Conservation (phyloP, 2,888 invertebrate species). For the Carabus problematicus region DNA sequence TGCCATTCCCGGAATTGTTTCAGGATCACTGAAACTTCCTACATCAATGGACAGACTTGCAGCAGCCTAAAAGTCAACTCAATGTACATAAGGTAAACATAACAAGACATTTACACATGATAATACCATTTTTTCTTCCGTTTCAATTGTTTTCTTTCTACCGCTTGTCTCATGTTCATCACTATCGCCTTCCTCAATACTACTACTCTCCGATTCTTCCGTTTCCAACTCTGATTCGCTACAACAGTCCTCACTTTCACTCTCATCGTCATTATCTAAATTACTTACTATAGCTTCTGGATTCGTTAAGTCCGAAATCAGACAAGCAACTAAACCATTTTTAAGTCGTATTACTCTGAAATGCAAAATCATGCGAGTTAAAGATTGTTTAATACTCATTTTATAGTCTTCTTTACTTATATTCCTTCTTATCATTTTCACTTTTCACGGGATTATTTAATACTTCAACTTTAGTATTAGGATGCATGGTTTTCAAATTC, state of each 20-base stretch:
- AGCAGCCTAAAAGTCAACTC: slow-evolving; percentile 65
- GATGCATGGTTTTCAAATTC: slow-evolving; percentile 18
- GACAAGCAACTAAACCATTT: slow-evolving; percentile 75
- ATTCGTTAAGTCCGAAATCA: slow-evolving; percentile 70
- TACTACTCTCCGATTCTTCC: slow-evolving; percentile 49
- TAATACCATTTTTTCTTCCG: slow-evolving; percentile 55
- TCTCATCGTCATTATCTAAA: slow-evolving; percentile 58
- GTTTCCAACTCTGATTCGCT: slow-evolving; percentile 53
- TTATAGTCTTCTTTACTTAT: slow-evolving; percentile 64
- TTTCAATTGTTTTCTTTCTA: slow-evolving; percentile 45
- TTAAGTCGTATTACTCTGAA: slow-evolving; percentile 68
- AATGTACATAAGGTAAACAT: background rate
- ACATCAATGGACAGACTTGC: slow-evolving; percentile 78
- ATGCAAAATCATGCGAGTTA: slow-evolving; percentile 28
- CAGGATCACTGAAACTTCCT: slow-evolving; percentile 82
- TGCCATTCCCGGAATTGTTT: slow-evolving; percentile 78
- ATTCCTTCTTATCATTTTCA: slow-evolving; percentile 77
- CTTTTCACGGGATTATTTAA: slow-evolving; percentile 71
- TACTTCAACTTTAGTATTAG: slow-evolving; percentile 49
- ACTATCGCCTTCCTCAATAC: slow-evolving; percentile 46
- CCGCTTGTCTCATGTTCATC: slow-evolving; percentile 51
- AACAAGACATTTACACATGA: background rate
- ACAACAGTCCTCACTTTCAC: slow-evolving; percentile 55
- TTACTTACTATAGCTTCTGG: slow-evolving; percentile 45
- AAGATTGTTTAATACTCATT: slow-evolving; percentile 6